Conservation (phyloP, 1,140 invertebrate species). For the Paralvinella palmiformis region DNA sequence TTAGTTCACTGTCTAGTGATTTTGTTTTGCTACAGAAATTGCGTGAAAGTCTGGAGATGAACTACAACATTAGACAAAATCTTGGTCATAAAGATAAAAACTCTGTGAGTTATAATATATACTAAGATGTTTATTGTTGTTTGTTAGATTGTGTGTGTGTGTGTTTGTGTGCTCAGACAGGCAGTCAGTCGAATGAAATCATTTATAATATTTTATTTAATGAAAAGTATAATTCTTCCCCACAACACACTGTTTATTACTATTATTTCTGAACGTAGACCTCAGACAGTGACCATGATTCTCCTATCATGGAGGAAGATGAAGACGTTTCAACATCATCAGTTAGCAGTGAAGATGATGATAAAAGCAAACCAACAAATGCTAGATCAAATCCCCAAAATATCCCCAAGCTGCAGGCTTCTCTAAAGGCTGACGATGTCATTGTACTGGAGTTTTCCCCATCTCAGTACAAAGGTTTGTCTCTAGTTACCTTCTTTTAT, state of each 20-base stretch:
- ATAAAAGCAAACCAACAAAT: too few species aligned
- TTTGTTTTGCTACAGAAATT: constrained; percentile 32
- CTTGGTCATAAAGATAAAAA: constrained; percentile 25
- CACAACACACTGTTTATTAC: too few species aligned
- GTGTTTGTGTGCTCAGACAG: background rate
- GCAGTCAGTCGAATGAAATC: too few species aligned
- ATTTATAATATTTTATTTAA: too few species aligned
- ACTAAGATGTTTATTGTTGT: background rate
- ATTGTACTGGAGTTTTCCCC: constrained; percentile 37
- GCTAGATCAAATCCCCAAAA: too few species aligned
- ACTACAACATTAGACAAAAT: constrained; percentile 31
- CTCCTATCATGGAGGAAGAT: too few species aligned
- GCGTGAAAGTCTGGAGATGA: constrained; percentile 36
- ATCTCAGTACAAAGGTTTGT: background rate
- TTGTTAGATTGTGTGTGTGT: background rate
- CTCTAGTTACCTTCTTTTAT: background rate
- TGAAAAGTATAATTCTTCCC: too few species aligned
- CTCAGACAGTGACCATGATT: too few species aligned
- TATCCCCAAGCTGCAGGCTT: too few species aligned
- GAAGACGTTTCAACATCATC: too few species aligned
- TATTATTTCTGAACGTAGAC: too few species aligned
- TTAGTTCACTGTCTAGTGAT: background rate
- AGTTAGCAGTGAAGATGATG: too few species aligned
- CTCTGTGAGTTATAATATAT: background rate
- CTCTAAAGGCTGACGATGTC: constrained; percentile 26